Evolutionary conservation across 2,888 invertebrate species (phyloP), one percentile per base, ranked within the genome.

Genomic region (Hemistola chrysoprasaria): DNA sequence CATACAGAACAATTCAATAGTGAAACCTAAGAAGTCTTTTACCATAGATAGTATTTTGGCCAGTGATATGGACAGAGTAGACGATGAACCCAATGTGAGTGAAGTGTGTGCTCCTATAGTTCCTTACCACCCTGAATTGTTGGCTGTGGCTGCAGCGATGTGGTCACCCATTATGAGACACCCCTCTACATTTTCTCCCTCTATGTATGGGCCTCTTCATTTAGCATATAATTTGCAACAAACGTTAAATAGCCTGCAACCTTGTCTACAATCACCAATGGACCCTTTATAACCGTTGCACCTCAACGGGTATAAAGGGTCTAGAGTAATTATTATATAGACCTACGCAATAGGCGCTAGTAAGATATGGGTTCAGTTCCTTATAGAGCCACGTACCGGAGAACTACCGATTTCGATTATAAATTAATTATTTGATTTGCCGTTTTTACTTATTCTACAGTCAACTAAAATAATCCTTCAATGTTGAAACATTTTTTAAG

Each of bases 31-130:
- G 62, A 90, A 93, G 49, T 89, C 95, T 1, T 96, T 96, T 66
- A 95, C 95, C 16, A 96, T 96, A 59, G 96, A 96, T 73, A 95
- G 94, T 79, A 92, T 96, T 47, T 95, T 96, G 49, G 93, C 93
- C 1, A 94, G 94, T 29, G 94, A 94, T 57, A 87, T 88, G 55
- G 79, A 79, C 36, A 54, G 62, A 40, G 38, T 46, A 26, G 54
- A 52, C 22, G 56, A 50, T 42, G 67, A 58, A 11, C 31, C 28
- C 50, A 60, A 57, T 16, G 64, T 69, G 10, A 72, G 77, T 26
- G 62, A 47, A 11, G 62, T 61, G 43, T 56, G 52, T 38, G 46
- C 33, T 3, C 51, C 53, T 16, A 31, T 53, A 21, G 40, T 49
- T 44, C 47, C 57, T 4, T 63, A 59, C 41, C 59, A 56, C 55